phyloP scores from a whole-genome alignment of 2,113 vertebrate species.

The human (Homo sapiens) region DNA sequence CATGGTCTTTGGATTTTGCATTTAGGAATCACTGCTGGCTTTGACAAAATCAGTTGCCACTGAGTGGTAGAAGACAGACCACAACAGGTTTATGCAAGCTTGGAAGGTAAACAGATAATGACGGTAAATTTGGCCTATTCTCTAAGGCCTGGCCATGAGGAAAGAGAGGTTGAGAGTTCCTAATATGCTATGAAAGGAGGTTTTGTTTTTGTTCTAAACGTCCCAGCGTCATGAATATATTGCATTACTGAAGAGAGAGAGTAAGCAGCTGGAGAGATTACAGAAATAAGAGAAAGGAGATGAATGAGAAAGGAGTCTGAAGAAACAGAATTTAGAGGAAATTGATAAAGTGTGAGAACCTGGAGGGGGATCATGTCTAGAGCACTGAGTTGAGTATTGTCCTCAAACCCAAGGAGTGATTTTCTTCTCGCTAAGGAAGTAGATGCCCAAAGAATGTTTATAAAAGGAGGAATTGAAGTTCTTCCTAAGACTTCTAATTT shows the following conservation, averaged over 20 bases:
- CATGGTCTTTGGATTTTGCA: neutral
- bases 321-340: neutral
- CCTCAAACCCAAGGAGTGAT: neutral
- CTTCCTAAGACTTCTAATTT: neutral
- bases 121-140: neutral
- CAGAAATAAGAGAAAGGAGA: neutral
- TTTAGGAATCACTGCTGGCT: neutral
- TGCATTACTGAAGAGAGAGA: neutral
- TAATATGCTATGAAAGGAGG: neutral
- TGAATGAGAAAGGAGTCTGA: neutral
- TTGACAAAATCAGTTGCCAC: neutral
- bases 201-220: neutral
- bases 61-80: neutral
- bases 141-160: neutral
- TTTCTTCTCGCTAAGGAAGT: neutral
- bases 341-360: neutral
- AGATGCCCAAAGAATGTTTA: neutral
- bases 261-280: neutral
- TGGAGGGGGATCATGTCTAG: fast-evolving
- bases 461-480: neutral
- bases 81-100: neutral
- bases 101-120: neutral
- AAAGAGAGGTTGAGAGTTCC: neutral
- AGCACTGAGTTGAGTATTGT: neutral
- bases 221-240: neutral